Conservation (phyloP, 1,140 invertebrate species). For the Myzus persicae region DNA sequence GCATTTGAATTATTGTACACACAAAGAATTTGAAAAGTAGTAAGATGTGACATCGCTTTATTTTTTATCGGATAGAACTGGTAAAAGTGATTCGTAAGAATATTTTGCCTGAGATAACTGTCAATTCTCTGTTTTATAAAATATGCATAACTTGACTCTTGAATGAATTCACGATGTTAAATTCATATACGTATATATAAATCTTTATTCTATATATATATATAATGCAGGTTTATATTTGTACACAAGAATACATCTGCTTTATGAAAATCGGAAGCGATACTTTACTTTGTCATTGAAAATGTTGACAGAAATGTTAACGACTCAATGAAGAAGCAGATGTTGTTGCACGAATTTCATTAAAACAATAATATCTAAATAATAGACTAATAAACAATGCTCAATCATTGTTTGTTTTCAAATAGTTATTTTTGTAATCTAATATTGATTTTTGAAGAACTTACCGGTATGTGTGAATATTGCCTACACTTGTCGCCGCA, state of each 20-base stretch:
- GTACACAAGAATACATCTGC: background rate
- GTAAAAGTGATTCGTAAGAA: background rate
- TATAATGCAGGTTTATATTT: background rate
- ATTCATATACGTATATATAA: background rate
- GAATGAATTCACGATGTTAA: background rate
- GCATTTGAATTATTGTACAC: background rate
- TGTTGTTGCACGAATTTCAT: background rate
- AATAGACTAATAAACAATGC: background rate
- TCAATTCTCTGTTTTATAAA: background rate
- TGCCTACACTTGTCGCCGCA: slow-evolving; percentile 20
- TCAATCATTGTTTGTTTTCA: background rate
- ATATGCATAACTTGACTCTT: background rate
- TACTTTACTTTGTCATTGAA: background rate
- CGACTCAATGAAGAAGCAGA: background rate
- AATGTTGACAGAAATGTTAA: background rate
- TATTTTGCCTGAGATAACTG: background rate
- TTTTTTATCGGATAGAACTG: background rate
- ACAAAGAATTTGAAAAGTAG: slow-evolving; percentile 5
- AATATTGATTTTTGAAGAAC: background rate
- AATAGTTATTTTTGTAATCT: background rate
- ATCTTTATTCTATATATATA: background rate
- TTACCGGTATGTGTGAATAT: background rate
- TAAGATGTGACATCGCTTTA: background rate
- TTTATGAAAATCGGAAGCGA: background rate
- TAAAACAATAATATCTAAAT: background rate